Percentiles rank a stretch among this genome's conserved stretches.
Conservation (phyloP, 2,888 invertebrate genomes). For the Plebejus melissa region DNA sequence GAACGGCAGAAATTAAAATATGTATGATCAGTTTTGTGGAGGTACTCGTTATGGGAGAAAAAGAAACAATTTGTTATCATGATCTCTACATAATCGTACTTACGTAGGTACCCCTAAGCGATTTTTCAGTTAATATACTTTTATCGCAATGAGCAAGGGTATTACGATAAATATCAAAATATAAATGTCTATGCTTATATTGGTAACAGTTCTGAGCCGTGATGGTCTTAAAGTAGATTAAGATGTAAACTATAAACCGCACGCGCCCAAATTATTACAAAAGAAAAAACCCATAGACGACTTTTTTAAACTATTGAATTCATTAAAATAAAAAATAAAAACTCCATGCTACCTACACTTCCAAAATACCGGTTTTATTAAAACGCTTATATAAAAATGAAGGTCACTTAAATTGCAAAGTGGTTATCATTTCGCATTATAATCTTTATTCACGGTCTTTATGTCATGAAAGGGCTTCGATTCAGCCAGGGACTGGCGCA, state of each 20-base stretch:
- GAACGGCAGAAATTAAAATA: background rate
- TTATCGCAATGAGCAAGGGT: background rate
- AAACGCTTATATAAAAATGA: background rate
- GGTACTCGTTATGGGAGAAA: too few species aligned
- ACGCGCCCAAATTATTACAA: too few species aligned
- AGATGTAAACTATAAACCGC: too few species aligned
- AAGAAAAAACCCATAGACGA: too few species aligned
- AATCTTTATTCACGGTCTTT: conserved; percentile 15
- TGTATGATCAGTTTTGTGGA: background rate
- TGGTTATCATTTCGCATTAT: conserved; percentile 7
- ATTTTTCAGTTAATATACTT: background rate
- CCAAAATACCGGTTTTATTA: background rate
- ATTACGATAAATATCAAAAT: background rate
- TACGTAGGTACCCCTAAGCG: background rate
- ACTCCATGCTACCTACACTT: background rate
- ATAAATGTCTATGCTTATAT: background rate
- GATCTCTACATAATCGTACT: background rate
- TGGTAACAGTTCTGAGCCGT: too few species aligned
- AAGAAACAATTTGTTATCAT: background rate
- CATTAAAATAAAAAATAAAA: too few species aligned
- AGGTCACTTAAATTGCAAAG: background rate
- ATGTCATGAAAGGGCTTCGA: background rate
- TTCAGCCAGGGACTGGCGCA: background rate
- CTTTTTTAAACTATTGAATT: too few species aligned
- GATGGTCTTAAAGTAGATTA: too few species aligned